Evolutionary conservation across 2,797 vertebrate genomes (phyloP), one percentile per base, ranked within the genome.

Genomic region (Gymnoscopelus microlampas): DNA sequence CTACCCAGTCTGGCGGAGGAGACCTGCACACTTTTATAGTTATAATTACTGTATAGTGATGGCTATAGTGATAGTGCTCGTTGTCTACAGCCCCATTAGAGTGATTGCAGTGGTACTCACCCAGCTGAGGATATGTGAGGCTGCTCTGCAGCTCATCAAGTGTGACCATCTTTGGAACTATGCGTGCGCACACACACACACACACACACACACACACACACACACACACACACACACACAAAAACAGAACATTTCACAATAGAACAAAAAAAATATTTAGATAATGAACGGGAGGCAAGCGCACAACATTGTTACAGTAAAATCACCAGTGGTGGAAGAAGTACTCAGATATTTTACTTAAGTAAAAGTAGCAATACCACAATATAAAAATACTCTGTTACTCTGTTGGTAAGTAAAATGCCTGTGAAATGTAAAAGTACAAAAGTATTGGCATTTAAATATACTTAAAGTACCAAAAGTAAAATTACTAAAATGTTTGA

Each of bases 41-140:
- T 29, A 29, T 0, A 29, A 29, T 4, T 19, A 29, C 26, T 29
- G 26, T 29, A 29, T 29, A 29, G 2, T 29, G 26, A 29, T 29
- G 26, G 26, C 26, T 29, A 29, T 29, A 29, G 26, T 29, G 19
- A 19, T 32, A 32, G 29, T 32, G 29, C 3, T 32, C 5, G 29
- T 32, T 32, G 29, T 32, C 29, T 26, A 4, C 15, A 32, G 24
- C 23, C 14, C 13, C 13, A 19, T 56, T 59, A 14, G 14, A 29
- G 24, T 12, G 10, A 5, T 32, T 32, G 29, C 29, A 35, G 32
- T 6, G 6, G 5, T 23, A 83, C 87, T 84, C 63, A 91, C 91
- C 91, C 1, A 92, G 81, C 60, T 83, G 39, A 51, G 91, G 91
- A 56, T 85, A 86, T 66, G 4, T 79, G 67, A 0, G 5, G 32